These are phyloP conservation scores for Blera fallax DNA, from an alignment of 2,888 invertebrate genomes.

Conservation along the genomic window DNA sequence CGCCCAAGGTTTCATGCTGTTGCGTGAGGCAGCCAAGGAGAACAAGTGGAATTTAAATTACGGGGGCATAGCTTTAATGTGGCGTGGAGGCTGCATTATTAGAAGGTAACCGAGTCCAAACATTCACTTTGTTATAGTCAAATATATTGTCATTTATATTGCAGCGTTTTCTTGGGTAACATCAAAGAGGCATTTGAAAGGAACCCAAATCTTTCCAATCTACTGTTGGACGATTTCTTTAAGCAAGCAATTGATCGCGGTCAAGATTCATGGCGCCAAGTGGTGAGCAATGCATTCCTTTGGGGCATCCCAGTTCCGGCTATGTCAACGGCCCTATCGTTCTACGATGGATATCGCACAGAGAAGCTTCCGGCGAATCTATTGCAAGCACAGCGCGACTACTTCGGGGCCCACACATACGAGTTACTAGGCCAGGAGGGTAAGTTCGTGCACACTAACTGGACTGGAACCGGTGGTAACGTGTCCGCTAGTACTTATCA, in stretches of 20 bases:
- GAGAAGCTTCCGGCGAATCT: conserved; percentile 95
- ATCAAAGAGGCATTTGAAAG: conserved; percentile 96
- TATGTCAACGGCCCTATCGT: conserved; percentile 95
- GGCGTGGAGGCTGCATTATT: conserved; percentile 99
- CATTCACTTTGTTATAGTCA: conserved; percentile 74
- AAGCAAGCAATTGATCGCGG: conserved; percentile 90
- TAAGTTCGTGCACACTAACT: conserved; percentile 97
- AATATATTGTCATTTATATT: conserved; percentile 67
- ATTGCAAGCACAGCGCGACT: conserved; percentile 98
- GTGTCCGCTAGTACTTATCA: conserved; percentile 96
- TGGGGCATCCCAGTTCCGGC: conserved; percentile 97
- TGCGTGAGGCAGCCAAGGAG: conserved; percentile 94
- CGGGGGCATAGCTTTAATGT: conserved; percentile 99
- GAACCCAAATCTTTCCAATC: conserved; percentile 91
- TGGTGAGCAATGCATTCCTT: conserved; percentile 87
- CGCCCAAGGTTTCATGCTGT: conserved; percentile 98
- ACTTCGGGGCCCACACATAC: conserved; percentile 99
- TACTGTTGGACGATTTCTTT: conserved; percentile 97
- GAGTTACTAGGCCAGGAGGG: conserved; percentile 94
- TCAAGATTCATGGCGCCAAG: conserved; percentile 92
- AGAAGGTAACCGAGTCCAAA: conserved; percentile 86
- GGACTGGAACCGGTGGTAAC: conserved; percentile 99
- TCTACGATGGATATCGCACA: conserved; percentile 97
- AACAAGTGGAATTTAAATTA: conserved; percentile 98
- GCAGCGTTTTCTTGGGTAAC: conserved; percentile 91